Conservation (phyloP, 2,888 invertebrate genomes). For the Harpalus rubripes region DNA sequence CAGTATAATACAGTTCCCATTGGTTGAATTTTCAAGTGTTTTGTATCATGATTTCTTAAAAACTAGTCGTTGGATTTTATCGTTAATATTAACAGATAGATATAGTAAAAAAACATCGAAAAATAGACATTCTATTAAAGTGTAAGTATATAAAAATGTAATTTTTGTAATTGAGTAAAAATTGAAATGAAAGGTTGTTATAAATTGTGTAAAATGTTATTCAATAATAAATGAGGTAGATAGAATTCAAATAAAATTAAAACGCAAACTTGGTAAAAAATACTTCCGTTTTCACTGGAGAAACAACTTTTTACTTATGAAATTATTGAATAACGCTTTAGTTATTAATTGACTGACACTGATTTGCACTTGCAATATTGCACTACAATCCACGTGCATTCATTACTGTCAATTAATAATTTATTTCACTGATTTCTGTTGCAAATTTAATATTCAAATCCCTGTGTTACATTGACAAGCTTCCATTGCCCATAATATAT, state of each 20-base stretch:
- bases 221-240: neutral
- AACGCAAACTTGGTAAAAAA: neutral
- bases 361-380: neutral
- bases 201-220: neutral
- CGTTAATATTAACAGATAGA: too few relatives aligned
- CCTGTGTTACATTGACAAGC: neutral
- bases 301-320: neutral
- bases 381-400: neutral
- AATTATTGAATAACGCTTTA: neutral
- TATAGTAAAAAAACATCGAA: too few relatives aligned
- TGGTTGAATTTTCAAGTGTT: too few relatives aligned
- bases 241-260: neutral
- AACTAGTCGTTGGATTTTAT: too few relatives aligned
- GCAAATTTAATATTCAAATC: neutral
- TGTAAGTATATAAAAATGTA: neutral
- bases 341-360: neutral
- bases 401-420: neutral
- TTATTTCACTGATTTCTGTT: neutral
- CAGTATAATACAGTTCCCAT: too few relatives aligned
- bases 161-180: slow-evolving; percentile 68
- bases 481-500: neutral
- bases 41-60: too few relatives aligned
- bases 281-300: neutral
- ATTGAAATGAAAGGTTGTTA: slow-evolving; percentile 66
- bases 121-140: too few relatives aligned